Conservation (phyloP, 2,797 vertebrate species). For the Sebastes taczanowskii region DNA sequence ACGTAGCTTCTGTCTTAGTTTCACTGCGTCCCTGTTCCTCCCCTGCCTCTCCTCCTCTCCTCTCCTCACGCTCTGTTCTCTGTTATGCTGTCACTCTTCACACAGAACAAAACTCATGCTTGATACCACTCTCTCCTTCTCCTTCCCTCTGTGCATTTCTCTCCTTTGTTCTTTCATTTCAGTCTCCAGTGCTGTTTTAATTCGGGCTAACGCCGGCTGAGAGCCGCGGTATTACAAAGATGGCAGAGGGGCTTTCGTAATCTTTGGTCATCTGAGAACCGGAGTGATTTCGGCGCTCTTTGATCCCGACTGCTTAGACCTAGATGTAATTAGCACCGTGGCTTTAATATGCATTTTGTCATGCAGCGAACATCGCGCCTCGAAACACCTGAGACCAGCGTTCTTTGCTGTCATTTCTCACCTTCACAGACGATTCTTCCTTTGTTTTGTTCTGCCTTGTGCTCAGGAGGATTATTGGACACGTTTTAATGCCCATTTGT, state of each 20-base stretch:
- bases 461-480: neutral
- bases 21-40: neutral
- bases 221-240: neutral
- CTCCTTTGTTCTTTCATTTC: constrained; percentile 22
- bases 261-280: constrained; percentile 4
- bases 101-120: constrained; percentile 29
- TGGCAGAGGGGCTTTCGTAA: neutral
- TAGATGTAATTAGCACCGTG: neutral
- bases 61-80: constrained; percentile 29
- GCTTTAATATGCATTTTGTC: neutral
- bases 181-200: constrained; percentile 2
- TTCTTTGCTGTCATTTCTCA: constrained; percentile 1
- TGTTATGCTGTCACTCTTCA: constrained; percentile 38
- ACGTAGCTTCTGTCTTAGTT: constrained; percentile 4
- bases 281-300: neutral
- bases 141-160: neutral
- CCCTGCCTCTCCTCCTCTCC: neutral
- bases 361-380: neutral
- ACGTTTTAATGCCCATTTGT: neutral
- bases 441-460: neutral
- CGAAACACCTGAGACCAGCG: neutral
- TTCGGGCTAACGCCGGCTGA: neutral
- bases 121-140: constrained; percentile 1
- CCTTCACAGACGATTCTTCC: neutral
- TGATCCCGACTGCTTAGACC: constrained; percentile 6